A percentile compares a stretch with the other conserved stretches of the same genome.
Evolutionary conservation across 2,113 vertebrate species (phyloP).

Genomic region (Vimba vimba): DNA sequence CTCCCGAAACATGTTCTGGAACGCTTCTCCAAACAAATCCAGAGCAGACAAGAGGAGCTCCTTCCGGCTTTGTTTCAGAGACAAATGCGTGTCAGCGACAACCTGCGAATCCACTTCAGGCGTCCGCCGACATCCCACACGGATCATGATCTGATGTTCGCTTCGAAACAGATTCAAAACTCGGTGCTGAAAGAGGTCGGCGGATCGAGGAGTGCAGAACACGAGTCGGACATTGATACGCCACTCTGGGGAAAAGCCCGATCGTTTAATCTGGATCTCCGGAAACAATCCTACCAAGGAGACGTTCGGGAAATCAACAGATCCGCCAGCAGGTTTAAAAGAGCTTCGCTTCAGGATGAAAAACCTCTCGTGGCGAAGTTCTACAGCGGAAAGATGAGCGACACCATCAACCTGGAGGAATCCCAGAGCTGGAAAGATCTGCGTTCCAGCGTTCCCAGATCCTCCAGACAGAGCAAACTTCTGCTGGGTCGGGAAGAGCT

Average conservation of each 20-base stretch:
- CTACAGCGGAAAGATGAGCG: conserved; percentile 63
- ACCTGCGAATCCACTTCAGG: conserved; percentile 64
- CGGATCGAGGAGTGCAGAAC: conserved; percentile 52
- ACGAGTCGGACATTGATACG: conserved; percentile 55
- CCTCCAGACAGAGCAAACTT: conserved; percentile 64
- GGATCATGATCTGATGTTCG: conserved; percentile 62
- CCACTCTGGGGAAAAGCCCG: conserved; percentile 75
- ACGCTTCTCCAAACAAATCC: conserved; percentile 74
- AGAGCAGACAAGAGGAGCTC: conserved; percentile 67
- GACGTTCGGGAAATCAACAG: conserved; percentile 69
- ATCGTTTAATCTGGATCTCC: conserved; percentile 74
- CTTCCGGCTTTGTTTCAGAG: conserved; percentile 74
- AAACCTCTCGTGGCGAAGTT: conserved; percentile 73
- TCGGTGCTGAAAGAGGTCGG: neutral
- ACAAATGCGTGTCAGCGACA: conserved; percentile 67
- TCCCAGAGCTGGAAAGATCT: conserved; percentile 53
- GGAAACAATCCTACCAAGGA: conserved; percentile 81
- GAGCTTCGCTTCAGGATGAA: conserved; percentile 79
- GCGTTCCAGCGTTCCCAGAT: conserved; percentile 62
- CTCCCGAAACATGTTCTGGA: conserved; percentile 76
- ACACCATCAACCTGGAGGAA: conserved; percentile 59
- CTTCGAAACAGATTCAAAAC: conserved; percentile 74
- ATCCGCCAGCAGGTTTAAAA: conserved; percentile 73
- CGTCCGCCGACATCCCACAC: conserved; percentile 63
- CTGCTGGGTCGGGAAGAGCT: conserved; percentile 68